These are phyloP conservation scores for Sebastes nivosus DNA, from an alignment of 2,797 vertebrate genomes.

Conservation along the genomic window DNA sequence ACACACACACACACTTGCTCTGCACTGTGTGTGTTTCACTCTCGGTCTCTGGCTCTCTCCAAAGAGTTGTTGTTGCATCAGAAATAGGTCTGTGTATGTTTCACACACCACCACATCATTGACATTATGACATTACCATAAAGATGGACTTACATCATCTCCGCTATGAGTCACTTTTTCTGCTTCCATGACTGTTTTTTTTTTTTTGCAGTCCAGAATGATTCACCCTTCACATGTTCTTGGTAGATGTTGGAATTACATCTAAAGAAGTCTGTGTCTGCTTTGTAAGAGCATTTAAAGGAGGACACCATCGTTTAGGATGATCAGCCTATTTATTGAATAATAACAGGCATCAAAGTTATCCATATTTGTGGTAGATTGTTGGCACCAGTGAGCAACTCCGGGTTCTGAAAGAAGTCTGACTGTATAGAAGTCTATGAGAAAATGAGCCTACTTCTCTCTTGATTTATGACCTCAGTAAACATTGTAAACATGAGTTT, in stretches of 20 bases:
- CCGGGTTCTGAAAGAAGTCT: no score
- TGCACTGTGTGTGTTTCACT: neutral
- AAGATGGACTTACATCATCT: conserved; percentile 38
- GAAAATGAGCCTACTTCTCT: no score
- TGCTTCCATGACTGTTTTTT: neutral
- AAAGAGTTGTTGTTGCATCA: conserved; percentile 23
- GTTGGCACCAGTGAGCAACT: no score
- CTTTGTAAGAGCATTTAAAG: neutral
- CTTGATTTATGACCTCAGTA: no score
- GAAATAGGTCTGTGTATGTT: conserved; percentile 9
- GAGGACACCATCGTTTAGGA: neutral
- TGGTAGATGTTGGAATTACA: neutral
- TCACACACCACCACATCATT: conserved; percentile 23
- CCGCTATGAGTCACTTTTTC: conserved; percentile 1
- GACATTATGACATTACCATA: conserved; percentile 22
- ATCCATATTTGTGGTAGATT: neutral
- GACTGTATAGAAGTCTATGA: no score
- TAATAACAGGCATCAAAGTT: neutral
- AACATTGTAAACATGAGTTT: no score
- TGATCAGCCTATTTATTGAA: neutral
- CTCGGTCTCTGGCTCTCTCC: conserved; percentile 5
- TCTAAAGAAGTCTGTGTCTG: neutral
- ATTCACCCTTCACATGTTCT: neutral
- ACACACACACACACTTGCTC: neutral
- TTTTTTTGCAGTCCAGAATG: neutral